Percentiles rank a stretch among this genome's conserved stretches.
phyloP scores from a whole-genome alignment of 2,113 vertebrate species.

The Anarrhichthys ocellatus region DNA sequence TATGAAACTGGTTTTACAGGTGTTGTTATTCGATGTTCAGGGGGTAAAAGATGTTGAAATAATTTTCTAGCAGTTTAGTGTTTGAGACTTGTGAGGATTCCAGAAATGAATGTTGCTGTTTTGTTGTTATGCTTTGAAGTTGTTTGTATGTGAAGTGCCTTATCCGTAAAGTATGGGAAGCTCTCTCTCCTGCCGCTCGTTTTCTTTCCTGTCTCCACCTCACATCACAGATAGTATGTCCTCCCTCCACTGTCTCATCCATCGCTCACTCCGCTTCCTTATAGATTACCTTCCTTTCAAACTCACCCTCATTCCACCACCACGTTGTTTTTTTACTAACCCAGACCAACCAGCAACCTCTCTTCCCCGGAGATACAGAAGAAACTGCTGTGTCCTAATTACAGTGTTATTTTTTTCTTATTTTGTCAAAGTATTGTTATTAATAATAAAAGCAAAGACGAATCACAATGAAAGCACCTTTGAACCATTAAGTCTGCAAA shows the following conservation, averaged over 20 bases:
- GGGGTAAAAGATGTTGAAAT: constrained; percentile 10
- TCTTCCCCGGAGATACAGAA: constrained; percentile 56
- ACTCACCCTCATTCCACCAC: constrained; percentile 56
- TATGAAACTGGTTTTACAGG: constrained; percentile 66
- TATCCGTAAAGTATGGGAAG: constrained; percentile 70
- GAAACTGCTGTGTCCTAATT: constrained; percentile 63
- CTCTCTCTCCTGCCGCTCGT: constrained; percentile 55
- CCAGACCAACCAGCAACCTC: constrained; percentile 66
- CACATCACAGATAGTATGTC: constrained; percentile 16
- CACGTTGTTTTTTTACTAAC: constrained; percentile 60
- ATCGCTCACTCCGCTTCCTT: constrained; percentile 24
- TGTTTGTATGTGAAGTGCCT: constrained; percentile 76
- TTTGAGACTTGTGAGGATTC: constrained; percentile 28
- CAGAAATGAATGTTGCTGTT: constrained; percentile 40
- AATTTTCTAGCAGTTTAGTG: constrained; percentile 1
- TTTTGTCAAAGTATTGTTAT: constrained; percentile 70
- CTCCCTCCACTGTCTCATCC: constrained; percentile 7
- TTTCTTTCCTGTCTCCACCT: constrained; percentile 55
- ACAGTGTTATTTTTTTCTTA: constrained; percentile 76
- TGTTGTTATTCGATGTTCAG: constrained; percentile 39
- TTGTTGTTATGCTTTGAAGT: constrained; percentile 64
- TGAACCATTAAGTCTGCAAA: neutral
- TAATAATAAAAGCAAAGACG: constrained; percentile 76
- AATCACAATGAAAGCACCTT: constrained; percentile 53
- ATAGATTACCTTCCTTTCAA: constrained; percentile 30